These are phyloP conservation scores for Melinaea marsaeus DNA, from an alignment of 2,888 invertebrate genomes.

Conservation along the genomic window DNA sequence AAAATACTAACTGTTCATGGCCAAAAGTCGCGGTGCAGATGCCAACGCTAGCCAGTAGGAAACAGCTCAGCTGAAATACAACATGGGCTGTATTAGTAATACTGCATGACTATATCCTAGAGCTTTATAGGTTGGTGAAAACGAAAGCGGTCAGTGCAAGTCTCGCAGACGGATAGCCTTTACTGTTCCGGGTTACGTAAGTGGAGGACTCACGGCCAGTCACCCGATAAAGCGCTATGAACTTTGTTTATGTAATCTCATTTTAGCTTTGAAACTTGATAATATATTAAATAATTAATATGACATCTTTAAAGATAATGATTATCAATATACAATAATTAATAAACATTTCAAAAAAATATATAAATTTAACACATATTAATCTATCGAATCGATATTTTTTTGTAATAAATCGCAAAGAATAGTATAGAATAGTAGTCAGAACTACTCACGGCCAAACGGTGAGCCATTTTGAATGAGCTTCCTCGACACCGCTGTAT, in stretches of 20 bases:
- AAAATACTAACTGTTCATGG: slow-evolving; percentile 73
- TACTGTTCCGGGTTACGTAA: slow-evolving; percentile 31
- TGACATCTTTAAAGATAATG: no score
- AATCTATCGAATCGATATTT: no score
- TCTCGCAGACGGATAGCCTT: slow-evolving; percentile 27
- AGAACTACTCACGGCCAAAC: slow-evolving; percentile 60
- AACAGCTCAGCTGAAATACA: slow-evolving; percentile 71
- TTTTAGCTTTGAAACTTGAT: no score
- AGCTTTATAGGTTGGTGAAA: slow-evolving; percentile 32
- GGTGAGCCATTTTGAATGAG: slow-evolving; percentile 62
- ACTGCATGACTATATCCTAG: slow-evolving; percentile 12
- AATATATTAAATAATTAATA: no score
- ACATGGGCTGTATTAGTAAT: slow-evolving; percentile 30
- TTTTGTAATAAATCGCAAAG: not conserved
- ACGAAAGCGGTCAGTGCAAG: slow-evolving; percentile 43
- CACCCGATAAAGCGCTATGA: not conserved
- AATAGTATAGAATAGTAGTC: slow-evolving; percentile 14
- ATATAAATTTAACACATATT: no score
- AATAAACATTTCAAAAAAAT: no score
- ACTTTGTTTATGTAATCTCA: no score
- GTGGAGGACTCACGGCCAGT: slow-evolving; percentile 11
- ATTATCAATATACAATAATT: no score
- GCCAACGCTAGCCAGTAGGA: slow-evolving; percentile 67
- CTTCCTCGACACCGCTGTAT: slow-evolving; percentile 33
- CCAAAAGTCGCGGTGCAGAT: slow-evolving; percentile 74